Conservation (phyloP, 1,140 invertebrate genomes). For the Hypothenemus hampei region DNA sequence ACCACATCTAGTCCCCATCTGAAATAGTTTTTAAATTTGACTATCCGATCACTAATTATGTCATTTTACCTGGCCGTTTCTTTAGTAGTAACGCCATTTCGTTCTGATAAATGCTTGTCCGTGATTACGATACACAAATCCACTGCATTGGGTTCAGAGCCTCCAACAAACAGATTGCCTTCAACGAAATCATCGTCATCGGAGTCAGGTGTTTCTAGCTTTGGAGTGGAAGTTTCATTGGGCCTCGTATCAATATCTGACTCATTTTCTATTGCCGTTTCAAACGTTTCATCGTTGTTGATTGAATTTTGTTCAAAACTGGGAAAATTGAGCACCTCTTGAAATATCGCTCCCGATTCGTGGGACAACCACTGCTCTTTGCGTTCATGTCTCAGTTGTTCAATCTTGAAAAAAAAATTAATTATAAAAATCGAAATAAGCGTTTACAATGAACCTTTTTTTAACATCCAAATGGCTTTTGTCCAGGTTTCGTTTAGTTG, state of each 20-base stretch:
- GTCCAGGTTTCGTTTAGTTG: constrained; percentile 26
- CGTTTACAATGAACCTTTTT: constrained; percentile 36
- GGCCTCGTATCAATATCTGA: neutral
- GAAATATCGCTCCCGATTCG: constrained; percentile 50
- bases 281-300: neutral
- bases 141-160: constrained; percentile 41
- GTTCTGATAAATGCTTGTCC: constrained; percentile 48
- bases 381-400: constrained; percentile 52
- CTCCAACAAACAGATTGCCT: constrained; percentile 43
- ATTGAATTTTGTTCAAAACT: no score
- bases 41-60: neutral
- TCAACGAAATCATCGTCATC: constrained; percentile 23
- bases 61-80: constrained; percentile 45
- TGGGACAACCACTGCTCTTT: constrained; percentile 57
- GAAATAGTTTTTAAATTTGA: neutral
- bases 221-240: neutral
- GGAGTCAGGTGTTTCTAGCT: neutral
- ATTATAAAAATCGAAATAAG: neutral
- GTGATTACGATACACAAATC: constrained; percentile 34
- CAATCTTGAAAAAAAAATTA: constrained; percentile 46
- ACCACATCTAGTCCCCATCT: constrained; percentile 54
- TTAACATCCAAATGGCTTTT: constrained; percentile 55
- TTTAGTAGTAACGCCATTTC: constrained; percentile 48
- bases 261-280: neutral
- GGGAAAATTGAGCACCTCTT: constrained; percentile 51